phyloP scores from a whole-genome alignment of 2,113 vertebrate genomes.

The Alligator sinensis region DNA sequence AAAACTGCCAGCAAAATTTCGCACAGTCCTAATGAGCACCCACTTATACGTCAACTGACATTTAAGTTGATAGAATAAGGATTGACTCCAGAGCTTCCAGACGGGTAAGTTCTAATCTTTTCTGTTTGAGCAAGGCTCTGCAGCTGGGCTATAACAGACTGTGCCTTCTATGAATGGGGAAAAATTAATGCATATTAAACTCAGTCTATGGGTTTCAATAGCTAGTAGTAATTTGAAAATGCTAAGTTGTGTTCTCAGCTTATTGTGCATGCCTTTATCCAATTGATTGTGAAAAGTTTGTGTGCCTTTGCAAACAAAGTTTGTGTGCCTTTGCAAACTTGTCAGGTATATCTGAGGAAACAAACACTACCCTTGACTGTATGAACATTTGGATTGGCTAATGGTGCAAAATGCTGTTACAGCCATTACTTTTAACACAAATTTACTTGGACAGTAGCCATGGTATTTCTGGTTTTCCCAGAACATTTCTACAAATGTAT shows the following conservation, averaged over 20 bases:
- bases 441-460: neutral
- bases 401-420: neutral
- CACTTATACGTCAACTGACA: neutral
- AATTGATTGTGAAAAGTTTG: neutral
- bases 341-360: neutral
- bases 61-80: neutral
- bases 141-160: neutral
- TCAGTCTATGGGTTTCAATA: neutral
- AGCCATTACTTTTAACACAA: neutral
- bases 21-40: neutral
- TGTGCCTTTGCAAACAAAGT: too few relatives aligned
- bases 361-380: neutral
- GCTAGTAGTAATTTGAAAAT: neutral
- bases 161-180: neutral
- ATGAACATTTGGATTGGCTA: neutral
- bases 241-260: neutral
- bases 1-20: too few relatives aligned
- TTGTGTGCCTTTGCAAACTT: neutral
- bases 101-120: constrained; percentile 19
- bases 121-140: neutral
- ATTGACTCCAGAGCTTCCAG: neutral
- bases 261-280: neutral
- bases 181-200: constrained; percentile 21
- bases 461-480: neutral
- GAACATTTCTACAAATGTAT: neutral